Evolutionary conservation across 2,113 vertebrate genomes (phyloP).

Genomic region (Motacilla alba): DNA sequence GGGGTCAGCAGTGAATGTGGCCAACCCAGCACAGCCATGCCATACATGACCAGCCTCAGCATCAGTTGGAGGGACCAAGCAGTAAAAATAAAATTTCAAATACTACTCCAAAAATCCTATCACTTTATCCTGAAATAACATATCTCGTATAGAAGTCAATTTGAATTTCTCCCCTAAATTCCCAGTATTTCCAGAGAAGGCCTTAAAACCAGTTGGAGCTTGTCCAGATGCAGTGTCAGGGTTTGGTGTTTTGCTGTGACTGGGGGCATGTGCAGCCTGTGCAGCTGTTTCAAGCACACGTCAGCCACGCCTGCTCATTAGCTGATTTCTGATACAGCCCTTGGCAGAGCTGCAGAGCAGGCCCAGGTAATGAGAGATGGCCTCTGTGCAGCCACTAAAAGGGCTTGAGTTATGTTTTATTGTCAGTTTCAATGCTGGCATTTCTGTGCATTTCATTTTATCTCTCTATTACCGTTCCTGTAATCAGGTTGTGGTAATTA

Average conservation of each 20-base stretch:
- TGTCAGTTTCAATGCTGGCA: neutral
- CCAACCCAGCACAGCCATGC: rapidly evolving
- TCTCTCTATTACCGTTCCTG: neutral
- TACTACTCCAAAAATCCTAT: neutral
- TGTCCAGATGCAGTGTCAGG: neutral
- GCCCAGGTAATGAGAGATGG: neutral
- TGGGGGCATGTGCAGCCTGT: neutral
- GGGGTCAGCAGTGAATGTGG: neutral
- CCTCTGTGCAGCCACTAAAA: neutral
- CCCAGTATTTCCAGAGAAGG: neutral
- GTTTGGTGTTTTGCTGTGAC: neutral
- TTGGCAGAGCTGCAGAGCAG: neutral
- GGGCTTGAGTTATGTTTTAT: neutral
- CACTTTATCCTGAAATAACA: neutral
- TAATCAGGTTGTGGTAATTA: neutral
- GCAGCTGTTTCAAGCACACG: neutral
- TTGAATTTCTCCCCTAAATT: neutral
- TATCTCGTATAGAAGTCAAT: neutral
- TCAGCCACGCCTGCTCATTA: neutral
- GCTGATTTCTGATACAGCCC: neutral
- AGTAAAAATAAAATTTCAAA: neutral
- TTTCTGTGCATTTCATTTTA: neutral
- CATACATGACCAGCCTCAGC: neutral
- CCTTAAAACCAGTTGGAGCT: neutral
- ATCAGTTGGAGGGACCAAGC: neutral